Percentiles rank a stretch among this genome's conserved stretches.
Evolutionary conservation across 1,140 invertebrate genomes (phyloP).

Genomic region (Lepidotrigona ventralis): DNA sequence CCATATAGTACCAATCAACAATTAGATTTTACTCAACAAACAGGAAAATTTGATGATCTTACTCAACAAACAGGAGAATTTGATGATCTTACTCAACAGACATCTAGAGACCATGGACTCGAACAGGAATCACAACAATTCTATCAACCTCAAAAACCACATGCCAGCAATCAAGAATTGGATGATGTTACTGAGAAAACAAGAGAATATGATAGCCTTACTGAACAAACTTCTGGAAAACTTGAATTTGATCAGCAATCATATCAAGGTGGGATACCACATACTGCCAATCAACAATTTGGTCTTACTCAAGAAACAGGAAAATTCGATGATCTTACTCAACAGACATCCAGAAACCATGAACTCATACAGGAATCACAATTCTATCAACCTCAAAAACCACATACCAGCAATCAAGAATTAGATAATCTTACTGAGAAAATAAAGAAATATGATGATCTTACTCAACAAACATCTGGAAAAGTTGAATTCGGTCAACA

Average conservation of each 20-base stretch:
- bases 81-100: too few species aligned
- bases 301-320: too few species aligned
- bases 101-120: too few species aligned
- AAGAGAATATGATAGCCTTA: too few species aligned
- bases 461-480: background rate
- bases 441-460: too few species aligned
- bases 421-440: too few species aligned
- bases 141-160: constrained; percentile 18
- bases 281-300: background rate
- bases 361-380: background rate
- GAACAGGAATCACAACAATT: background rate
- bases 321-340: too few species aligned
- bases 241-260: constrained; percentile 69
- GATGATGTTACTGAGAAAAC: too few species aligned
- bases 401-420: constrained; percentile 13
- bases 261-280: constrained; percentile 50
- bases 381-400: constrained; percentile 9
- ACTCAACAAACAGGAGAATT: constrained; percentile 27
- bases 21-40: constrained; percentile 45
- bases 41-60: constrained; percentile 34
- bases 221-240: background rate
- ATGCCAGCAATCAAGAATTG: background rate
- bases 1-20: constrained; percentile 1
- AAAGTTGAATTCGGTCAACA: constrained; percentile 72
- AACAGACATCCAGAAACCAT: too few species aligned